These are phyloP conservation scores for Drosophila obscura DNA, from an alignment of 1,140 invertebrate species.

Conservation along the genomic window DNA sequence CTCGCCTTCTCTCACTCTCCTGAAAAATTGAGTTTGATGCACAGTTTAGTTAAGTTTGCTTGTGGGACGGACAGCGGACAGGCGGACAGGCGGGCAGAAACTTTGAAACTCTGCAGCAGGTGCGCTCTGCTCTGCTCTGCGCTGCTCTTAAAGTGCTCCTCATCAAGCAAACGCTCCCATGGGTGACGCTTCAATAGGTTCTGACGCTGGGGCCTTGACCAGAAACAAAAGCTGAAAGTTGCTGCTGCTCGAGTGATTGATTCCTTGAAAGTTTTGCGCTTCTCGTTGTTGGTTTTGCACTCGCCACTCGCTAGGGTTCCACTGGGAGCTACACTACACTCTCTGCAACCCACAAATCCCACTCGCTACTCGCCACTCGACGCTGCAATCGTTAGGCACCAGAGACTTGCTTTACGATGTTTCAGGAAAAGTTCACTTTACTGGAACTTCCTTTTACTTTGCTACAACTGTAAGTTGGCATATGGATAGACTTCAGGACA, in stretches of 20 bases:
- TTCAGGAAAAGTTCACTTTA: too few species aligned
- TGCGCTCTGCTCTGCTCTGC: background rate
- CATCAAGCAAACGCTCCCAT: slow-evolving; percentile 15
- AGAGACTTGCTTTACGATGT: too few species aligned
- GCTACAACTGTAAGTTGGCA: too few species aligned
- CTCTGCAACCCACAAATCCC: too few species aligned
- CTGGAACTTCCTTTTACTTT: too few species aligned
- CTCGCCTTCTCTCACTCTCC: background rate
- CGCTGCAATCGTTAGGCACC: background rate
- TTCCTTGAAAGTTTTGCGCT: slow-evolving; percentile 1
- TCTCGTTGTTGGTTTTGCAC: background rate
- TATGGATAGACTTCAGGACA: too few species aligned
- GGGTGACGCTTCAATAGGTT: background rate
- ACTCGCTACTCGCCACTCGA: background rate
- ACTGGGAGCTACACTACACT: too few species aligned
- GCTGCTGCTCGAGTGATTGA: slow-evolving; percentile 3
- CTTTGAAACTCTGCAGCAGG: slow-evolving; percentile 38
- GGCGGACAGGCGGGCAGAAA: background rate
- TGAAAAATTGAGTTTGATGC: slow-evolving; percentile 60
- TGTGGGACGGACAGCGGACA: slow-evolving; percentile 26
- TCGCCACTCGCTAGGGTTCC: background rate
- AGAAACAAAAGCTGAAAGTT: too few species aligned
- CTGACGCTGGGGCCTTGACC: too few species aligned
- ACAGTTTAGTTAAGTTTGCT: slow-evolving; percentile 66
- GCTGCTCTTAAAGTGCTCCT: too few species aligned